phyloP scores from a whole-genome alignment of 2,888 invertebrate species.

The Nymphalis c-album region DNA sequence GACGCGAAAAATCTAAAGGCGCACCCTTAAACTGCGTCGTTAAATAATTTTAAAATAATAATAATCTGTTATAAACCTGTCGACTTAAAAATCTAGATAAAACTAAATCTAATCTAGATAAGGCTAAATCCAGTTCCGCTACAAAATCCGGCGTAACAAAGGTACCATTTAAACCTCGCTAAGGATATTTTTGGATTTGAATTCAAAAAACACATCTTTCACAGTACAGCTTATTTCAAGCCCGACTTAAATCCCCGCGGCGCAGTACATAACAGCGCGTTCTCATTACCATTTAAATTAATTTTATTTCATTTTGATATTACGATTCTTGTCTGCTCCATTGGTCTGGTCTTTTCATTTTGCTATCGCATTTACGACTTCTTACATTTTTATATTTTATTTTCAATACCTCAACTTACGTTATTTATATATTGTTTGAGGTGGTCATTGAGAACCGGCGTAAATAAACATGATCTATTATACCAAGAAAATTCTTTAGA shows the following conservation, averaged over 20 bases:
- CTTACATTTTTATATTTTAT: slow-evolving; percentile 1
- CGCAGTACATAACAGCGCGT: slow-evolving; percentile 43
- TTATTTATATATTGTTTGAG: too few relatives aligned
- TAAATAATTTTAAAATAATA: too few relatives aligned
- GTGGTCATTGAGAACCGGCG: too few relatives aligned
- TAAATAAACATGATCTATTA: too few relatives aligned
- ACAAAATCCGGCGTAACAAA: background rate
- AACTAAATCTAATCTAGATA: too few relatives aligned
- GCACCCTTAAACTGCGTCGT: too few relatives aligned
- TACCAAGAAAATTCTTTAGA: too few relatives aligned
- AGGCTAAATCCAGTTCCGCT: background rate
- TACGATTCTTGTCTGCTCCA: slow-evolving; percentile 32
- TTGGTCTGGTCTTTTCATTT: slow-evolving; percentile 21
- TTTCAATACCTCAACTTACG: background rate
- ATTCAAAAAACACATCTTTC: slow-evolving; percentile 24
- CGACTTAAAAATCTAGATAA: background rate
- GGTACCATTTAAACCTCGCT: background rate
- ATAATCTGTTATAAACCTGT: too few relatives aligned
- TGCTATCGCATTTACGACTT: slow-evolving; percentile 1
- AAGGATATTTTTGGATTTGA: slow-evolving; percentile 13
- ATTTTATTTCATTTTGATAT: slow-evolving; percentile 45
- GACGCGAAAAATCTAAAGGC: too few relatives aligned
- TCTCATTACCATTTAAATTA: slow-evolving; percentile 49
- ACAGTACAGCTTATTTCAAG: slow-evolving; percentile 12
- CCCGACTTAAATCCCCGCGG: slow-evolving; percentile 37